Evolutionary conservation across 2,888 invertebrate genomes (phyloP).

Genomic region (Drosophila formosana): DNA sequence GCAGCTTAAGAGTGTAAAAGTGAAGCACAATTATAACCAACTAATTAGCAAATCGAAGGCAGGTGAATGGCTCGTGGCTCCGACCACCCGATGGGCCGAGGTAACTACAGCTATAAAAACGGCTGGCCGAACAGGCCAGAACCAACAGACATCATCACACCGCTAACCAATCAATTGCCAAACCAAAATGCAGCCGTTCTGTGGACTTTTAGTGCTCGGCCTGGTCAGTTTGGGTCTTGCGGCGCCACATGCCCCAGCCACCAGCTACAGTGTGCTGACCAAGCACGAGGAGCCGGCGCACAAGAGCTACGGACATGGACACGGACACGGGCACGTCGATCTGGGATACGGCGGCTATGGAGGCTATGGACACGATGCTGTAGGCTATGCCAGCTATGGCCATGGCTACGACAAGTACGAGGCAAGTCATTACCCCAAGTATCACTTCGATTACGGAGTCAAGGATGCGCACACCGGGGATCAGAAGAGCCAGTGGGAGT

Average conservation of each 20-base stretch:
- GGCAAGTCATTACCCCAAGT: conserved; percentile 85
- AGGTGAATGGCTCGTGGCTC: conserved; percentile 28
- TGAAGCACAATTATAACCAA: conserved; percentile 47
- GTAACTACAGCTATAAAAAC: conserved; percentile 55
- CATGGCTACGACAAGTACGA: conserved; percentile 83
- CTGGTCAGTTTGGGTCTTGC: conserved; percentile 57
- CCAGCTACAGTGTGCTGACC: conserved; percentile 77
- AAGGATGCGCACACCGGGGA: conserved; percentile 86
- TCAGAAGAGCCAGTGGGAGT: conserved; percentile 86
- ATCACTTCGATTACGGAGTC: conserved; percentile 86
- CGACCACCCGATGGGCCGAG: conserved; percentile 41
- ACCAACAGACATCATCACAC: conserved; percentile 57
- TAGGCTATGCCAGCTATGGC: conserved; percentile 46
- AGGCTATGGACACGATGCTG: conserved; percentile 32
- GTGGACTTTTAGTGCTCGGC: conserved; percentile 52
- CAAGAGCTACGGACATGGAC: conserved; percentile 45
- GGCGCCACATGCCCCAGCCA: conserved; percentile 69
- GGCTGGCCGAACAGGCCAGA: conserved; percentile 43
- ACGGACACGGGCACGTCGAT: conserved; percentile 39
- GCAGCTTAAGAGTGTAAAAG: conserved; percentile 49
- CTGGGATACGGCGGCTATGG: conserved; percentile 44
- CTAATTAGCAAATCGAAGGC: conserved; percentile 66
- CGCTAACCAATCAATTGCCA: conserved; percentile 28
- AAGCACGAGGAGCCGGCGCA: conserved; percentile 77
- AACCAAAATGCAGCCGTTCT: conserved; percentile 58